Conservation (phyloP, 2,113 vertebrate species). For the Cyprinodon brontotheroides region DNA sequence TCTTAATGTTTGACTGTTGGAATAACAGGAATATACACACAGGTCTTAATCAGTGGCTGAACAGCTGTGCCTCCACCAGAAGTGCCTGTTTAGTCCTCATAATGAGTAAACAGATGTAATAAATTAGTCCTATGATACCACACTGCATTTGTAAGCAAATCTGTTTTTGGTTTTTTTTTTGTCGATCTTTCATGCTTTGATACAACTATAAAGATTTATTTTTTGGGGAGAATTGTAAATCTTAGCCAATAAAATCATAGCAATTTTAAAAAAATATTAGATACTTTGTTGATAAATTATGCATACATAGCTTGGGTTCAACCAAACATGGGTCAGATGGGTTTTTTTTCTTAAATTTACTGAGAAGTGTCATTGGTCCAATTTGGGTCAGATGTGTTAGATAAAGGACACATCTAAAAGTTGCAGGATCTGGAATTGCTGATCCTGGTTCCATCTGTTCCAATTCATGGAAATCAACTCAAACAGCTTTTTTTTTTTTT, state of each 20-base stretch:
- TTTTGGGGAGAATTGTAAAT: neutral
- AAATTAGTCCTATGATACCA: constrained; percentile 1
- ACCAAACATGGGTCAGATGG: neutral
- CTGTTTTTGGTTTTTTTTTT: neutral
- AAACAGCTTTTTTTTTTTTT: too few relatives aligned
- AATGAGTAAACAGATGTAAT: constrained; percentile 11
- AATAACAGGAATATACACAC: neutral
- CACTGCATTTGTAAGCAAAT: constrained; percentile 2
- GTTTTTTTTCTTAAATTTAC: neutral
- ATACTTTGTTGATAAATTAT: neutral
- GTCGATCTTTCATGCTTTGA: too few relatives aligned
- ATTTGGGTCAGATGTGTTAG: too few relatives aligned
- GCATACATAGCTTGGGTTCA: neutral
- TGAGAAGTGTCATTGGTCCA: too few relatives aligned
- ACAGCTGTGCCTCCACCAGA: constrained; percentile 23
- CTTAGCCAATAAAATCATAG: neutral
- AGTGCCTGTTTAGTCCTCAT: constrained; percentile 10
- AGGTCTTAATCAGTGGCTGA: constrained; percentile 8
- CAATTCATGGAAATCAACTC: too few relatives aligned
- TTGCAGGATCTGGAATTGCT: too few relatives aligned
- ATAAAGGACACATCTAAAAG: too few relatives aligned
- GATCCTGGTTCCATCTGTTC: too few relatives aligned
- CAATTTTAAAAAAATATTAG: neutral
- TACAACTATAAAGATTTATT: neutral
- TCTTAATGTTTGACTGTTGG: constrained; percentile 1